phyloP scores from a whole-genome alignment of 2,113 vertebrate species.

The Lontra canadensis region DNA sequence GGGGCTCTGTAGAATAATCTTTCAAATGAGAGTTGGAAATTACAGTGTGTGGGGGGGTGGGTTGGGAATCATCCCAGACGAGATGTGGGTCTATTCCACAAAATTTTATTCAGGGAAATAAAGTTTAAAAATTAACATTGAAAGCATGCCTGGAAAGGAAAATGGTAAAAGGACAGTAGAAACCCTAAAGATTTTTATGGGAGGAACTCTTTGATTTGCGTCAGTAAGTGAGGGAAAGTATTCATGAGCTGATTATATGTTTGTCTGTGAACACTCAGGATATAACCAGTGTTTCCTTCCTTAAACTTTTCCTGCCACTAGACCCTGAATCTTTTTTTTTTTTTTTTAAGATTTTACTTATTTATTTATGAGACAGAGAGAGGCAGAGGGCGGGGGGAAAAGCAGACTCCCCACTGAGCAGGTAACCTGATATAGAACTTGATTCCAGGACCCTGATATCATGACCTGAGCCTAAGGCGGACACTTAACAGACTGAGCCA shows the following conservation, averaged over 20 bases:
- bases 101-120: slow-evolving; percentile 20
- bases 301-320: not conserved
- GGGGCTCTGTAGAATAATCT: not conserved
- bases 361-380: too few relatives aligned
- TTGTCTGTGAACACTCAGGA: not conserved
- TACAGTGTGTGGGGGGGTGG: not conserved
- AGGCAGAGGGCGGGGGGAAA: too few relatives aligned
- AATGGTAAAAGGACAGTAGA: not conserved
- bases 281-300: not conserved
- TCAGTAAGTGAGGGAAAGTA: not conserved
- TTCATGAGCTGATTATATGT: not conserved
- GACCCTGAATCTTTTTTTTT: not conserved
- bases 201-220: slow-evolving; percentile 11
- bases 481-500: too few relatives aligned
- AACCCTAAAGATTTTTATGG: not conserved
- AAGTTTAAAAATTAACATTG: slow-evolving; percentile 6
- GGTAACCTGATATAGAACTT: too few relatives aligned
- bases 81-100: not conserved
- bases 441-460: too few relatives aligned
- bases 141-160: not conserved
- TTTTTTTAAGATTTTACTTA: too few relatives aligned
- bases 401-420: too few relatives aligned
- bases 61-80: not conserved
- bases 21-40: slow-evolving; percentile 35
- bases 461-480: too few relatives aligned